Evolutionary conservation across 2,113 vertebrate species (phyloP).

Genomic region (Catharus bicknelli): DNA sequence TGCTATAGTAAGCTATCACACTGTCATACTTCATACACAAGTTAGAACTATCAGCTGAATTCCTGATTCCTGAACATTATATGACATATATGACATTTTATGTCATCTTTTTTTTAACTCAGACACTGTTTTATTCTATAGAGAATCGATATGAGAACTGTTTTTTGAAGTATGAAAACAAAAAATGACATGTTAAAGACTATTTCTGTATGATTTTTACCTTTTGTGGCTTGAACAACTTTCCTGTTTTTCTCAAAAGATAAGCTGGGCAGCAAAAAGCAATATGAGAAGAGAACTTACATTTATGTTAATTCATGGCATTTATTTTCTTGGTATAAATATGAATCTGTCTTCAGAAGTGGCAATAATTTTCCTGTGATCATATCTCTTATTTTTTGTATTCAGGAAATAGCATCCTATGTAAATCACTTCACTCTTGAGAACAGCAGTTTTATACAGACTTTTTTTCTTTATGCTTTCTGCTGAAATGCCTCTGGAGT

Average conservation of each 20-base stretch:
- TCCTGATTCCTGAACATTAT: not conserved
- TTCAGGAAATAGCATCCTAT: not conserved
- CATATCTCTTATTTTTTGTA: not conserved
- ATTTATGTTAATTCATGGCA: not conserved
- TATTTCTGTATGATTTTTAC: not conserved
- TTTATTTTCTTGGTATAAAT: not conserved
- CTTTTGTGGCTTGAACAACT: not conserved
- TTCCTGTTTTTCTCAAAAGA: not conserved
- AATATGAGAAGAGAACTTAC: not conserved
- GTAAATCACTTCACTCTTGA: not conserved
- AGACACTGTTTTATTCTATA: not conserved
- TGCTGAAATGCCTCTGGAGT: slow-evolving; percentile 35
- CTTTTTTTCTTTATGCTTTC: not conserved
- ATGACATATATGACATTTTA: not conserved
- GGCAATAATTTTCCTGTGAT: not conserved
- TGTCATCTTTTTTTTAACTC: not conserved
- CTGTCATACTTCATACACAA: not conserved
- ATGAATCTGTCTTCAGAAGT: not conserved
- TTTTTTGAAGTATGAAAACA: not conserved
- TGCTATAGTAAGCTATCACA: not conserved
- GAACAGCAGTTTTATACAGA: not conserved
- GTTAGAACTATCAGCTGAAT: not conserved
- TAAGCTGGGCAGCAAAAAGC: not conserved
- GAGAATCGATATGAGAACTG: not conserved
- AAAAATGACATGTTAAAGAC: not conserved